Evolutionary conservation across 2,113 vertebrate genomes (phyloP).

Genomic region (Gulo gulo): DNA sequence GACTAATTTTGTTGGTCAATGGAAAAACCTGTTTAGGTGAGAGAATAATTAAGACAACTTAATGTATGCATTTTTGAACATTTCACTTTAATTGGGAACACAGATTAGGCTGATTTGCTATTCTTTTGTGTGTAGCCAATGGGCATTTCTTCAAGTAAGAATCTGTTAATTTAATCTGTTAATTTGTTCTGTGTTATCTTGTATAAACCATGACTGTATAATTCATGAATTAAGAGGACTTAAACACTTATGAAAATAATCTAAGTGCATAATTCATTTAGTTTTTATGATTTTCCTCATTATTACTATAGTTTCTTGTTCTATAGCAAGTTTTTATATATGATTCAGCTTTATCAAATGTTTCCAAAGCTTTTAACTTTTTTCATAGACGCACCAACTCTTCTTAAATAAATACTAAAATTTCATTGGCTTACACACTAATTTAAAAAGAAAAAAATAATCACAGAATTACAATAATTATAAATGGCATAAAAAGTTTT

Average conservation of each 20-base stretch:
- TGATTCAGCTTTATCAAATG: constrained; percentile 11
- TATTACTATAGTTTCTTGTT: neutral
- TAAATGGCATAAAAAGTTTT: neutral
- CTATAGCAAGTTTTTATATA: neutral
- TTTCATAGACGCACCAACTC: neutral
- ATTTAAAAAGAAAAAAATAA: neutral
- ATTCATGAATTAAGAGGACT: neutral
- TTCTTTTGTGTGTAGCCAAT: neutral
- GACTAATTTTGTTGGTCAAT: neutral
- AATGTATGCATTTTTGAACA: neutral
- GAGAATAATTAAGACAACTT: neutral
- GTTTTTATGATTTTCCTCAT: neutral
- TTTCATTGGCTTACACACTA: neutral
- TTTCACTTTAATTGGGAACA: neutral
- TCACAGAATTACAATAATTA: neutral
- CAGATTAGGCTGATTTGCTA: neutral
- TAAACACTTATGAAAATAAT: neutral
- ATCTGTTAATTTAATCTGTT: neutral
- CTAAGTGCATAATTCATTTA: neutral
- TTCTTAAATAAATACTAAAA: neutral
- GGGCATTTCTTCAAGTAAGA: neutral
- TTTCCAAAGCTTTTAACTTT: neutral
- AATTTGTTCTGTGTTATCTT: neutral
- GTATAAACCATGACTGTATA: neutral
- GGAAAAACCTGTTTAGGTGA: neutral